phyloP scores from a whole-genome alignment of 2,113 vertebrate species.

The Proteles cristata region DNA sequence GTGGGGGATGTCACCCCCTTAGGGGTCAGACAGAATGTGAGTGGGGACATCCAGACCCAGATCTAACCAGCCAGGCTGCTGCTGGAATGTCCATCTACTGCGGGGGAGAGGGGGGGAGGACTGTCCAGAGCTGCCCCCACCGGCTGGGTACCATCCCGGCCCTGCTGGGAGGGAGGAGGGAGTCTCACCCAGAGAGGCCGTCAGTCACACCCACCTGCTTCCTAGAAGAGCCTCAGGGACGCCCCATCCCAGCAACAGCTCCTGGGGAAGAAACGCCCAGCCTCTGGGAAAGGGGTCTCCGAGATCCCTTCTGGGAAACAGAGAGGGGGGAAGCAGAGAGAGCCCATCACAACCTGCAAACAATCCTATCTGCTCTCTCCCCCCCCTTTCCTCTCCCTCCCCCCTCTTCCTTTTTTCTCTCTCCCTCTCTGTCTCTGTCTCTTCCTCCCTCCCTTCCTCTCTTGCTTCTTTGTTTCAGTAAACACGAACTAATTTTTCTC shows the following conservation, averaged over 20 bases:
- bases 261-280: fast-evolving
- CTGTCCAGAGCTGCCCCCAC: background rate
- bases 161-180: background rate
- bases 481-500: background rate
- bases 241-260: too few species aligned
- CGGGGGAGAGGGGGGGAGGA: background rate
- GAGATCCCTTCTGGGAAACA: background rate
- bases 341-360: background rate
- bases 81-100: background rate
- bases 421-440: background rate
- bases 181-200: background rate
- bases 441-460: too few species aligned
- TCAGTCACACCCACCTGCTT: background rate
- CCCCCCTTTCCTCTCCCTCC: too few species aligned
- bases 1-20: background rate
- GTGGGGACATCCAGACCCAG: background rate
- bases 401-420: background rate
- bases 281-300: background rate
- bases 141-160: background rate
- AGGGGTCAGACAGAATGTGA: background rate
- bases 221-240: background rate
- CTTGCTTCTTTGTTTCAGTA: background rate
- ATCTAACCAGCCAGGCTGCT: background rate
- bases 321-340: background rate
- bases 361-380: background rate